Conservation (phyloP, 2,888 invertebrate species). For the Oligia latruncula region DNA sequence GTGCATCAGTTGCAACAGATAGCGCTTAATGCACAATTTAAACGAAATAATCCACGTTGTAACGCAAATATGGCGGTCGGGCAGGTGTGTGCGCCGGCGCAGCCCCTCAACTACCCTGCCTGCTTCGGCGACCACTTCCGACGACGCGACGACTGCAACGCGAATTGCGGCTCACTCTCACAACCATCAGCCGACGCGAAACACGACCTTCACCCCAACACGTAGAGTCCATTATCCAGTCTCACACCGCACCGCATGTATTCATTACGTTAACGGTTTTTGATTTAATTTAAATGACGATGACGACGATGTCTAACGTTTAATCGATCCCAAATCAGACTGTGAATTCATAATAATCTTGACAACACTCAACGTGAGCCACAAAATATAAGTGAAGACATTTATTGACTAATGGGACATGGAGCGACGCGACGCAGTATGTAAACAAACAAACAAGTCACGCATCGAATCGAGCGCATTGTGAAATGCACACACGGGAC, state of each 20-base stretch:
- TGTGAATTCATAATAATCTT: slow-evolving; percentile 47
- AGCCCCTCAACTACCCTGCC: slow-evolving; percentile 73
- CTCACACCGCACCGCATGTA: slow-evolving; percentile 70
- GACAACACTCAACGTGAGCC: slow-evolving; percentile 46
- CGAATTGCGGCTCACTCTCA: slow-evolving; percentile 71
- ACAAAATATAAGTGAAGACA: slow-evolving; percentile 54
- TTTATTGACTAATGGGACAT: slow-evolving; percentile 57
- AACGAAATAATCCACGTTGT: slow-evolving; percentile 60
- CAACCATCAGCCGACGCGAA: slow-evolving; percentile 42
- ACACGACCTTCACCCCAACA: slow-evolving; percentile 48
- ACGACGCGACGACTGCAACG: slow-evolving; percentile 73
- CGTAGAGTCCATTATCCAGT: slow-evolving; percentile 67
- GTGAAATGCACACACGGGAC: slow-evolving; percentile 82
- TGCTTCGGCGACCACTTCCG: slow-evolving; percentile 72
- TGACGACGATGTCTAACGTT: slow-evolving; percentile 57
- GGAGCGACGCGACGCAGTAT: slow-evolving; percentile 68
- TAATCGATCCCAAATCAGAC: slow-evolving; percentile 64
- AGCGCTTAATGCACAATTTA: slow-evolving; percentile 48
- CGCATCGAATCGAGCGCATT: slow-evolving; percentile 79
- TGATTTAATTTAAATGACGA: slow-evolving; percentile 74
- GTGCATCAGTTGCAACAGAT: slow-evolving; percentile 50
- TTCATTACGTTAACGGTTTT: slow-evolving; percentile 77
- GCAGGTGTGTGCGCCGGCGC: slow-evolving; percentile 82
- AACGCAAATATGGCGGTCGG: slow-evolving; percentile 76
- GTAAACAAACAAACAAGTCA: slow-evolving; percentile 82